Percentiles rank a stretch among this genome's conserved stretches.
Evolutionary conservation across 2,113 vertebrate genomes (phyloP).

Genomic region (Alligator mississippiensis): DNA sequence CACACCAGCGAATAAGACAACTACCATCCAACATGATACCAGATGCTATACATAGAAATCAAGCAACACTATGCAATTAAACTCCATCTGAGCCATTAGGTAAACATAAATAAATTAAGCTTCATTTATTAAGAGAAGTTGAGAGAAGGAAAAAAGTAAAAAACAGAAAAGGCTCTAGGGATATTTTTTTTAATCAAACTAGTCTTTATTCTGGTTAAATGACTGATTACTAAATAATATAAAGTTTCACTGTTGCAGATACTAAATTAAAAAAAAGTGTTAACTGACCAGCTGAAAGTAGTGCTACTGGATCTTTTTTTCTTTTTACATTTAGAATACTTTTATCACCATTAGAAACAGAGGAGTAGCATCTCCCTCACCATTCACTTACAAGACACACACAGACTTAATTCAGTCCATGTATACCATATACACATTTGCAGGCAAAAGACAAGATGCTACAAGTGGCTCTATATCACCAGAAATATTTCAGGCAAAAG

Average conservation of each 20-base stretch:
- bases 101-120: not conserved
- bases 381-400: not conserved
- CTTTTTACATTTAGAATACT: not conserved
- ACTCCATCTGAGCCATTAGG: not conserved
- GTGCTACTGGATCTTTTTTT: not conserved
- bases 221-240: not conserved
- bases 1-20: not conserved
- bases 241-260: not conserved
- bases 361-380: not conserved
- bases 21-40: not conserved
- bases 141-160: not conserved
- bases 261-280: not conserved
- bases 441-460: not conserved
- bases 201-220: not conserved
- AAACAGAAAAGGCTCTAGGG: not conserved
- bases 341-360: not conserved
- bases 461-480: not conserved
- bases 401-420: not conserved
- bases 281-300: not conserved
- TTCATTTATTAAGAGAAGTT: not conserved
- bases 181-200: not conserved
- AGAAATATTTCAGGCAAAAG: not conserved
- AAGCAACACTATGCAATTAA: not conserved
- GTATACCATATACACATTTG: not conserved
- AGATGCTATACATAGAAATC: not conserved